Conservation (phyloP, 2,888 invertebrate species). For the Lymantria monacha region DNA sequence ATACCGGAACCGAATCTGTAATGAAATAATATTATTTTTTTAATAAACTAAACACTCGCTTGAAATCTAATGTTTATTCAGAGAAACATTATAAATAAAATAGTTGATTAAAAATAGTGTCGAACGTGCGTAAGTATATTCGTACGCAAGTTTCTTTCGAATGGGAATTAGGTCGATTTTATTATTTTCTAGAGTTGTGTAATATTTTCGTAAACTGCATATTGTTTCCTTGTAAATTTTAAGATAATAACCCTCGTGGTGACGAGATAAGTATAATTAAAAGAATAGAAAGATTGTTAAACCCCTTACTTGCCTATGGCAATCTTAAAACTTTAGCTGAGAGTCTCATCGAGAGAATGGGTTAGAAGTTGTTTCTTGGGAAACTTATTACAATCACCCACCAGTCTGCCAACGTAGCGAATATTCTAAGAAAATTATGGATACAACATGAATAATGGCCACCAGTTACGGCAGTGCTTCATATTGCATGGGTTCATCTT, state of each 20-base stretch:
- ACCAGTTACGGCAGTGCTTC: too few species aligned
- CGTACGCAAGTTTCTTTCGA: conserved; percentile 12
- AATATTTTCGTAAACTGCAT: conserved; percentile 5
- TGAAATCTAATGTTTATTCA: conserved; percentile 17
- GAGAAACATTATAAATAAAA: conserved; percentile 20
- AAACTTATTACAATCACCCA: too few species aligned
- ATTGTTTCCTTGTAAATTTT: not conserved
- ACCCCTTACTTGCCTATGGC: too few species aligned
- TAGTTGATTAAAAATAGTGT: conserved; percentile 25
- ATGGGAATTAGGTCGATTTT: conserved; percentile 28
- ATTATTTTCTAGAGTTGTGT: conserved; percentile 19
- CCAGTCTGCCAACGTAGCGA: too few species aligned
- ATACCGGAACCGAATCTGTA: conserved; percentile 55
- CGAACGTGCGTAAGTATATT: conserved; percentile 17
- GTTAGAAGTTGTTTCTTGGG: too few species aligned
- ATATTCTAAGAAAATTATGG: too few species aligned
- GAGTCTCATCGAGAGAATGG: too few species aligned
- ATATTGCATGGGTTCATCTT: too few species aligned
- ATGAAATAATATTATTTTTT: conserved; percentile 50
- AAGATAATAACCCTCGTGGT: not conserved
- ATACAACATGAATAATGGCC: too few species aligned
- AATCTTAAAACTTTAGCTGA: too few species aligned
- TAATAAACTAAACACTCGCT: conserved; percentile 43
- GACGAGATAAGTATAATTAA: too few species aligned
- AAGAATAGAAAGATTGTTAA: too few species aligned